Conservation (phyloP, 2,888 invertebrate species). For the Creontiades dilutus region DNA sequence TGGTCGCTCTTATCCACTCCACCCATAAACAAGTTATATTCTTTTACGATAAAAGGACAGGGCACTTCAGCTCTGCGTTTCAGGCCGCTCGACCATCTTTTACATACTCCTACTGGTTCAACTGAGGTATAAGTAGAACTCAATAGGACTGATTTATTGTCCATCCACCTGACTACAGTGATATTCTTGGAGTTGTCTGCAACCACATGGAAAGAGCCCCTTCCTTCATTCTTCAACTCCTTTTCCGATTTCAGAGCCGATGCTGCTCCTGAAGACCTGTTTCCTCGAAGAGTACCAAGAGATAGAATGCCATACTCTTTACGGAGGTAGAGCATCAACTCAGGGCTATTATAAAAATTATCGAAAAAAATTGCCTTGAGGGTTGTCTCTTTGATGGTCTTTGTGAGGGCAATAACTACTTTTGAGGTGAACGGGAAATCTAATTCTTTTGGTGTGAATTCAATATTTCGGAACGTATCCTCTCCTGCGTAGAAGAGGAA, state of each 20-base stretch:
- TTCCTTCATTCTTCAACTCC: conserved; percentile 62
- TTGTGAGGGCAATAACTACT: conserved; percentile 76
- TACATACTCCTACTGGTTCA: conserved; percentile 68
- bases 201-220: conserved; percentile 46
- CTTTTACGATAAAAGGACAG: conserved; percentile 33
- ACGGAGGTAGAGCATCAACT: conserved; percentile 69
- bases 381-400: not conserved
- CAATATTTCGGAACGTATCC: conserved; percentile 76
- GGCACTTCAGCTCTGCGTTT: conserved; percentile 18
- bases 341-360: conserved; percentile 74
- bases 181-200: conserved; percentile 72
- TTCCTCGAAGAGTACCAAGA: conserved; percentile 73
- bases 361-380: conserved; percentile 75
- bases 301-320: conserved; percentile 71
- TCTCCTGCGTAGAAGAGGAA: conserved; percentile 77
- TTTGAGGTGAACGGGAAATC: conserved; percentile 77
- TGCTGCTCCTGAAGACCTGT: conserved; percentile 65
- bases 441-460: conserved; percentile 75
- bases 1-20: conserved; percentile 50
- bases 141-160: conserved; percentile 74
- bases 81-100: conserved; percentile 62
- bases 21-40: conserved; percentile 63
- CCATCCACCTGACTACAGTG: conserved; percentile 72
- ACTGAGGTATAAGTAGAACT: conserved; percentile 73
- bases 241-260: conserved; percentile 70